Percentiles rank a stretch among this genome's conserved stretches.
These are phyloP conservation scores for Scaptomyza reducta DNA, from an alignment of 2,888 invertebrate genomes.

Conservation along the genomic window DNA sequence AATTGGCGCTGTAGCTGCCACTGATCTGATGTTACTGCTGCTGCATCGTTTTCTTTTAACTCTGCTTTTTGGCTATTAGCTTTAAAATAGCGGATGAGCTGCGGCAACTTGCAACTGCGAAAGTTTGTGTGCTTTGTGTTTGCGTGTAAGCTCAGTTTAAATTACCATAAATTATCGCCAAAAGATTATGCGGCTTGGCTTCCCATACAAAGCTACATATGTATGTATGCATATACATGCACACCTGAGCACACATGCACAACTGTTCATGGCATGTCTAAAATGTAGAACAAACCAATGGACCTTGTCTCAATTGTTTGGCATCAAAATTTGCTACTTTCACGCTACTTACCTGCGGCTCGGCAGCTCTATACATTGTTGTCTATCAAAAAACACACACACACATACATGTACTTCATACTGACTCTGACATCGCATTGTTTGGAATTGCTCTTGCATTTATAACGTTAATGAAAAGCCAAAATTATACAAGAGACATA, in stretches of 20 bases:
- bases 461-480: conserved; percentile 50
- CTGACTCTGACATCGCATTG: conserved; percentile 36
- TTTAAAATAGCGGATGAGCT: conserved; percentile 46
- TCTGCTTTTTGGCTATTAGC: conserved; percentile 54
- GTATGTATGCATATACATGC: not conserved
- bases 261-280: conserved; percentile 31
- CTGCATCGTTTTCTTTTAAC: conserved; percentile 21
- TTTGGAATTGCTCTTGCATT: conserved; percentile 33
- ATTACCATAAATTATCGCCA: conserved; percentile 76
- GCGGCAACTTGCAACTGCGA: conserved; percentile 43
- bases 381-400: not conserved
- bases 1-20: conserved; percentile 34
- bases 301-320: conserved; percentile 21
- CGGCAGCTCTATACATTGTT: conserved; percentile 6
- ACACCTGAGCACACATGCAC: conserved; percentile 1
- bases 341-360: conserved; percentile 34
- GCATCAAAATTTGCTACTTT: conserved; percentile 49
- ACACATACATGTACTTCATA: not conserved
- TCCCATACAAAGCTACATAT: conserved; percentile 19
- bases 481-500: conserved; percentile 37
- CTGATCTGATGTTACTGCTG: conserved; percentile 16
- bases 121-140: conserved; percentile 53
- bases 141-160: conserved; percentile 62
- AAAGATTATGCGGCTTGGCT: conserved; percentile 58
- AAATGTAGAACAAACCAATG: conserved; percentile 62